A percentile compares a stretch with the other conserved stretches of the same genome.
phyloP scores from a whole-genome alignment of 2,113 vertebrate species.

The Carassius gibelio region DNA sequence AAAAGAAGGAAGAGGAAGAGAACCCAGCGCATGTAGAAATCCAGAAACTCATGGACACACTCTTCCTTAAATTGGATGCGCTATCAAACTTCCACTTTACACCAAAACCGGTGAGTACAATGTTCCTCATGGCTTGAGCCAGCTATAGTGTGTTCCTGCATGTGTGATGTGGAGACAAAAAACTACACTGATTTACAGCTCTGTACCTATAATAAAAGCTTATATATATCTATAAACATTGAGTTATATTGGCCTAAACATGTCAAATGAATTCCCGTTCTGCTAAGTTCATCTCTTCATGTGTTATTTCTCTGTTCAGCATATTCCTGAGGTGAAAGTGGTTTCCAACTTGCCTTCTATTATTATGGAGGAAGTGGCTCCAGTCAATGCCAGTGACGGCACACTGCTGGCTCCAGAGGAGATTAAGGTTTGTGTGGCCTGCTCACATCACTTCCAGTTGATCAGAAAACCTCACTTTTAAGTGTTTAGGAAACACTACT shows the following conservation, averaged over 20 bases:
- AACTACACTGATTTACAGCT: no score
- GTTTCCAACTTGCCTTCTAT: slow-evolving; percentile 92
- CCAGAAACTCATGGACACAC: slow-evolving; percentile 90
- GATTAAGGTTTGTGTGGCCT: slow-evolving; percentile 82
- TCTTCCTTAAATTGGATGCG: slow-evolving; percentile 92
- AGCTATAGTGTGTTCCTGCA: background rate
- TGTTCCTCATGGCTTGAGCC: background rate
- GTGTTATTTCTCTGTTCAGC: slow-evolving; percentile 69
- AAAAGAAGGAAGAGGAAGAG: slow-evolving; percentile 86
- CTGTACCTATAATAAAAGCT: no score
- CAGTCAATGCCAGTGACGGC: slow-evolving; percentile 85
- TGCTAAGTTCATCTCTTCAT: no score
- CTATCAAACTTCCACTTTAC: slow-evolving; percentile 97
- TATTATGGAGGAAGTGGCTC: slow-evolving; percentile 94
- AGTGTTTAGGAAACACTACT: no score
- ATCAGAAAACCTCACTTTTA: background rate
- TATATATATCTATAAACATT: no score
- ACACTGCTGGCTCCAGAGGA: slow-evolving; percentile 93
- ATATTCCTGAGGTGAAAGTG: slow-evolving; percentile 91
- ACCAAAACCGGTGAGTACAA: slow-evolving; percentile 85
- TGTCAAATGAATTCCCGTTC: background rate
- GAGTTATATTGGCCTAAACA: no score
- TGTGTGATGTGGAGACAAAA: background rate
- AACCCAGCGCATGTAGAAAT: slow-evolving; percentile 91
- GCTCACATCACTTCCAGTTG: background rate